Evolutionary conservation across 2,888 invertebrate genomes (phyloP), one percentile per base, ranked within the genome.

Genomic region (Oscheius sp.): DNA sequence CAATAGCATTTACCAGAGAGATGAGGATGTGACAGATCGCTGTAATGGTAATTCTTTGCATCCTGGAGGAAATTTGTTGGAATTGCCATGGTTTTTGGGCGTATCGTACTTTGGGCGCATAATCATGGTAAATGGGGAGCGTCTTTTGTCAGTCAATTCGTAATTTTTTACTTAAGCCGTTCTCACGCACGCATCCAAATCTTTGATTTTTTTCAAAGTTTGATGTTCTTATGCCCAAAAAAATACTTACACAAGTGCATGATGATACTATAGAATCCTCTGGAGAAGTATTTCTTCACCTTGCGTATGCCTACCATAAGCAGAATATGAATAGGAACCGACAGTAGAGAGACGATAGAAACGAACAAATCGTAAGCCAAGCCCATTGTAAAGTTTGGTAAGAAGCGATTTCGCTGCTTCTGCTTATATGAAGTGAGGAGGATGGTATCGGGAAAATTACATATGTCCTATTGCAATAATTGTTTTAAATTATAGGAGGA

Each of bases 171-270:
- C n/a, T n/a, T n/a, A n/a, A n/a, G n/a, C n/a, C n/a, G n/a, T n/a
- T n/a, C n/a, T n/a, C n/a, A n/a, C n/a, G n/a, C n/a, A n/a, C n/a
- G n/a, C n/a, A n/a, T n/a, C n/a, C n/a, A n/a, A n/a, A n/a, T n/a
- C n/a, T n/a, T n/a, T n/a, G n/a, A n/a, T n/a, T n/a, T n/a, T n/a
- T n/a, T 35, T 35, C 35, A 35, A 35, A 55, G 16, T 21, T 55
- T 55, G 13, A 18, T 7, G 21, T 25, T 18, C 21, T 21, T 5
- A 5, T 55, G 7, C 21, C 6, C 35, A 18, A 59, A 45, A 9
- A 61, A 27, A 58, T 12, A 61, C 61, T 61, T 21, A 61, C 61
- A 21, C 61, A 61, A 7, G 21, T 61, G 61, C 61, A 61, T 61
- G 43, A 61, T 23, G 61, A 41, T 43, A 43, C 7, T 12, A 23